Evolutionary conservation across 2,888 invertebrate genomes (phyloP).

Genomic region (Timema cristinae): DNA sequence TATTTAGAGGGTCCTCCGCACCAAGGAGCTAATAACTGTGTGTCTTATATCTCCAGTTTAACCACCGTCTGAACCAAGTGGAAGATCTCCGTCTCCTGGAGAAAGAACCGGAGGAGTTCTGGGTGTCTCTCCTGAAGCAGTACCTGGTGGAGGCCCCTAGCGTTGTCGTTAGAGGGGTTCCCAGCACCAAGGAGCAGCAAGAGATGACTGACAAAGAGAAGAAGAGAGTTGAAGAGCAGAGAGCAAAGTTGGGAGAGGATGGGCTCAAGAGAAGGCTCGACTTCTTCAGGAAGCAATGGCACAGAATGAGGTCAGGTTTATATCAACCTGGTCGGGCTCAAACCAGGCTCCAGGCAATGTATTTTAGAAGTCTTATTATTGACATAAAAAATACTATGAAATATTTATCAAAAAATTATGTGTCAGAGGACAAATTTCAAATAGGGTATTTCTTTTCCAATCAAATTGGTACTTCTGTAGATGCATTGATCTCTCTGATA

Average conservation of each 20-base stretch:
- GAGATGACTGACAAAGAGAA: constrained; percentile 70
- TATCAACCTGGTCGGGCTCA: too few relatives aligned
- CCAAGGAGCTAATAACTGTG: too few relatives aligned
- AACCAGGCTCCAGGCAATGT: neutral
- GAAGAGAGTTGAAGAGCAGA: constrained; percentile 63
- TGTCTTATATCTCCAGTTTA: constrained; percentile 19
- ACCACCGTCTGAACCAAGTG: constrained; percentile 41
- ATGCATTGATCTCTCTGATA: too few relatives aligned
- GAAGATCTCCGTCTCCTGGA: constrained; percentile 57
- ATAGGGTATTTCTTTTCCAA: too few relatives aligned
- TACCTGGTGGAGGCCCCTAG: constrained; percentile 63
- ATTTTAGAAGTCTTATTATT: neutral
- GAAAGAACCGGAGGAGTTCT: constrained; percentile 60
- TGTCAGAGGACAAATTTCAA: too few relatives aligned
- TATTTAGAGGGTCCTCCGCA: too few relatives aligned
- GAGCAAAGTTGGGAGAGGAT: constrained; percentile 57
- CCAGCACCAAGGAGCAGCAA: constrained; percentile 59
- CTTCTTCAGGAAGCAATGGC: constrained; percentile 64
- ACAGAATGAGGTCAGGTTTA: constrained; percentile 62
- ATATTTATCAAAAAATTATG: too few relatives aligned
- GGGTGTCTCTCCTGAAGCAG: constrained; percentile 63
- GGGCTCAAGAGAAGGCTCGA: constrained; percentile 63
- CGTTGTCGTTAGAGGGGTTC: constrained; percentile 57
- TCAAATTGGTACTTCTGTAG: too few relatives aligned
- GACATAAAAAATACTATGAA: neutral